Evolutionary conservation across 2,888 invertebrate genomes (phyloP).

Genomic region (Unio pictorum): DNA sequence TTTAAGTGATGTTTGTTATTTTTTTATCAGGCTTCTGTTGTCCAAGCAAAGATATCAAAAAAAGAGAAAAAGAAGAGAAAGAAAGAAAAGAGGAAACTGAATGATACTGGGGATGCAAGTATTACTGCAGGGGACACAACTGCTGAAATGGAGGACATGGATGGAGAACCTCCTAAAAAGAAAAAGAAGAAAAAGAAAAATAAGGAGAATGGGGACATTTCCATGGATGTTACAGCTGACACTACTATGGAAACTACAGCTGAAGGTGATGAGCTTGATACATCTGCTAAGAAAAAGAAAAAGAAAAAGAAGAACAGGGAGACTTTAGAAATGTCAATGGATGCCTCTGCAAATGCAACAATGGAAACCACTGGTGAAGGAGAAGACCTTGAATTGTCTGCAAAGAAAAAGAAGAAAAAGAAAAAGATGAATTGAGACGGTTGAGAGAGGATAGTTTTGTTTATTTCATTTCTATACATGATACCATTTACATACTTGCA

Average conservation of each 20-base stretch:
- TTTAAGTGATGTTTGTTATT: neutral
- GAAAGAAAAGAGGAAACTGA: slow-evolving; percentile 40
- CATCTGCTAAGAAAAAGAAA: slow-evolving; percentile 49
- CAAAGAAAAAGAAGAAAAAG: slow-evolving; percentile 52
- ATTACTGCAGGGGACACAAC: slow-evolving; percentile 11
- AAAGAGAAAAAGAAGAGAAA: slow-evolving; percentile 64
- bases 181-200: slow-evolving; percentile 50
- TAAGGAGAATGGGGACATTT: slow-evolving; percentile 19
- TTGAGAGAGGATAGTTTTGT: neutral
- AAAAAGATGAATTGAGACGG: slow-evolving; percentile 16
- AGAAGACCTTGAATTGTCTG: slow-evolving; percentile 18
- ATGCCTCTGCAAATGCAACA: slow-evolving; percentile 17
- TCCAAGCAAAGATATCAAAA: slow-evolving; percentile 51
- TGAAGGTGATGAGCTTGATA: slow-evolving; percentile 32
- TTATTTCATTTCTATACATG: neutral
- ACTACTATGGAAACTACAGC: slow-evolving; percentile 40
- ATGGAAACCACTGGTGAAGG: slow-evolving; percentile 33
- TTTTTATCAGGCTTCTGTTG: slow-evolving; percentile 50
- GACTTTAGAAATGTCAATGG: slow-evolving; percentile 1
- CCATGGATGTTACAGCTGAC: slow-evolving; percentile 22
- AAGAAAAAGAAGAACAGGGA: slow-evolving; percentile 47
- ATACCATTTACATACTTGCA: neutral
- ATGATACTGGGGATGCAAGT: slow-evolving; percentile 12
- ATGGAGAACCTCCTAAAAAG: slow-evolving; percentile 31
- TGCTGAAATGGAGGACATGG: slow-evolving; percentile 14